These are phyloP conservation scores for Leptogaster cylindrica DNA, from an alignment of 2,888 invertebrate species.

Conservation along the genomic window DNA sequence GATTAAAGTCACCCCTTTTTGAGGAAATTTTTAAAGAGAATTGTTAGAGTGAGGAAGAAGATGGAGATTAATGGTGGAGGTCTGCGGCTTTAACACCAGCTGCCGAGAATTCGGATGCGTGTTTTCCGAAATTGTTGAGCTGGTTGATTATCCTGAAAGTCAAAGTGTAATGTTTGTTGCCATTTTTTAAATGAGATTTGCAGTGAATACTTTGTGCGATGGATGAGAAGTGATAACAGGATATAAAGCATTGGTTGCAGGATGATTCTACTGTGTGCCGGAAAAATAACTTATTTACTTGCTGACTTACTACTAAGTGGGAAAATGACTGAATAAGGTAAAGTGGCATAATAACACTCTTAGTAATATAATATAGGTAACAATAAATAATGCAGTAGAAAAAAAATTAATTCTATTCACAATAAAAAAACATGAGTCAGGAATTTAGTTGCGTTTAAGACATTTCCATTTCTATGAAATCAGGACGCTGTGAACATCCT, in stretches of 20 bases:
- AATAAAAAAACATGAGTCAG: too few relatives aligned
- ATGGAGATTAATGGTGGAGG: slow-evolving; percentile 27
- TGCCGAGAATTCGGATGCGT: neutral
- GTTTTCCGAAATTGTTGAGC: too few relatives aligned
- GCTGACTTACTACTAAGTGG: neutral
- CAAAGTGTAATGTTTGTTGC: slow-evolving; percentile 9
- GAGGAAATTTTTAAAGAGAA: neutral
- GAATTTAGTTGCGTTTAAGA: too few relatives aligned
- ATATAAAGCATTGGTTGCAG: neutral
- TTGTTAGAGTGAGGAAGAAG: slow-evolving; percentile 13
- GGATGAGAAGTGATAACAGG: slow-evolving; percentile 21
- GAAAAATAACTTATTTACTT: neutral
- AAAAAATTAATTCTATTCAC: too few relatives aligned
- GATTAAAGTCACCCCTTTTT: neutral
- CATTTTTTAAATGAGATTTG: slow-evolving; percentile 17
- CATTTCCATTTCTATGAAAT: too few relatives aligned
- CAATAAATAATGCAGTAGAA: too few relatives aligned
- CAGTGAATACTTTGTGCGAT: neutral
- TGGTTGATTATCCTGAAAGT: slow-evolving; percentile 22
- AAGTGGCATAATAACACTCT: neutral
- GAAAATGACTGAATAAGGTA: neutral
- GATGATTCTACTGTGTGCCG: neutral
- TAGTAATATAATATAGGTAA: too few relatives aligned
- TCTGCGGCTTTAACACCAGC: slow-evolving; percentile 24
- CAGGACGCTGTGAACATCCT: too few relatives aligned